Conservation (phyloP, 2,888 invertebrate species). For the Leptinotarsa peninsularis region DNA sequence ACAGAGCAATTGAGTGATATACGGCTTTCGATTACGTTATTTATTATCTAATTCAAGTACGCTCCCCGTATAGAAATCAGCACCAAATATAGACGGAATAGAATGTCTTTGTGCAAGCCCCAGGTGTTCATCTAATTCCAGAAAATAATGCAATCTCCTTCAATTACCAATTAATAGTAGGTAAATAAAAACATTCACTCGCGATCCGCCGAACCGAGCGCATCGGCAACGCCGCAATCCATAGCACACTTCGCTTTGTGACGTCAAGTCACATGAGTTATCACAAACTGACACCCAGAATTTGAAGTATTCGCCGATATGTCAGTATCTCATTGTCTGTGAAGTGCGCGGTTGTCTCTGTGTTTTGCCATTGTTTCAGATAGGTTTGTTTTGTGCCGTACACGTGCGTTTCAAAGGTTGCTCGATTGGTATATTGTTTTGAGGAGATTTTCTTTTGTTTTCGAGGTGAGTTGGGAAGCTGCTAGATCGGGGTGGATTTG, state of each 20-base stretch:
- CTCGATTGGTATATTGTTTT: conserved; percentile 32
- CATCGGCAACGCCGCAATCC: conserved; percentile 29
- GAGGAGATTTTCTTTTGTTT: conserved; percentile 30
- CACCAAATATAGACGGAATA: conserved; percentile 33
- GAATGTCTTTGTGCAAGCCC: conserved; percentile 30
- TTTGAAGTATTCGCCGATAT: conserved; percentile 62
- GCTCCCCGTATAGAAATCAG: conserved; percentile 12
- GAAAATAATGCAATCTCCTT: conserved; percentile 1
- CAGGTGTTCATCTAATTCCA: conserved; percentile 31
- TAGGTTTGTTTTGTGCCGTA: conserved; percentile 32
- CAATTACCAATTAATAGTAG: conserved; percentile 4
- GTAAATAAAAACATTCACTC: conserved; percentile 12
- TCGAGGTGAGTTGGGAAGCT: conserved; percentile 4
- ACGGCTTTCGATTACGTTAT: background rate
- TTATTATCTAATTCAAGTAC: background rate
- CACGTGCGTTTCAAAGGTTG: conserved; percentile 45
- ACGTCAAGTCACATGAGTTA: conserved; percentile 65
- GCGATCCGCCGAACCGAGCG: conserved; percentile 5
- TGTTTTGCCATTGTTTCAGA: conserved; percentile 32
- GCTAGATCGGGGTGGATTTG: conserved; percentile 1
- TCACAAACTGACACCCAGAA: conserved; percentile 58
- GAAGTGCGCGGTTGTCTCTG: conserved; percentile 30
- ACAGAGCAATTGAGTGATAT: background rate
- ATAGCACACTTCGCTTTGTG: conserved; percentile 48
- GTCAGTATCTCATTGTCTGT: conserved; percentile 58